Evolutionary conservation across 2,797 vertebrate species (phyloP), one percentile per base, ranked within the genome.

Genomic region (Falco cherrug): DNA sequence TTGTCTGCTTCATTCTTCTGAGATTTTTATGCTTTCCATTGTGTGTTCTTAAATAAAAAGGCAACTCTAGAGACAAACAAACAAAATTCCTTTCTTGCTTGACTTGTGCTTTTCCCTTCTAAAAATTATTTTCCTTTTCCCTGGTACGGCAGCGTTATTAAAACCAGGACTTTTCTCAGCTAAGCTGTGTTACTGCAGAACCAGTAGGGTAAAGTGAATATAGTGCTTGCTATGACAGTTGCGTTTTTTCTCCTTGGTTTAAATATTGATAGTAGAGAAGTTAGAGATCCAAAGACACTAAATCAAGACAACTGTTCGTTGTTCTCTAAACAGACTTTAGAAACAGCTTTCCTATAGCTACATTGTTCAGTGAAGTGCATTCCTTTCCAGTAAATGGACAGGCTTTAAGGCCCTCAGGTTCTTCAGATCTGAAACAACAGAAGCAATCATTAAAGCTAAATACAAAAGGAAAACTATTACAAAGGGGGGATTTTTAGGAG

Each of bases 41-140:
- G 96, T 97, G 94, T 94, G 89, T 95, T 95, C 60, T 95, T 91
- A 92, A 96, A 95, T 90, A 39, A 94, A 94, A 90, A 91, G 56
- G 64, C 71, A 79, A 60, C 85, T 80, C 70, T 51, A 73, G 84
- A 95, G 94, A 56, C 92, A 97, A 97, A 84, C 79, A 96, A 95
- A 95, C 64, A 92, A 80, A 96, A 97, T 96, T 97, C 94, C 78
- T 95, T 94, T 90, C 90, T 90, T 95, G 53, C 76, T 87, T 79
- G 77, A 67, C 43, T 89, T 93, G 78, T 89, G 69, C 59, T 79
- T 95, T 92, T 94, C 45, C 21, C 78, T 94, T 88, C n/a, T 9
- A 56, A 65, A 56, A 91, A 47, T 2, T 1, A 31, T 86, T 65
- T 91, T 91, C 50, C n/a, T 71, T 87, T 92, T 83, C 48, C 43